phyloP scores from a whole-genome alignment of 2,113 vertebrate genomes.

The Tyto alba region DNA sequence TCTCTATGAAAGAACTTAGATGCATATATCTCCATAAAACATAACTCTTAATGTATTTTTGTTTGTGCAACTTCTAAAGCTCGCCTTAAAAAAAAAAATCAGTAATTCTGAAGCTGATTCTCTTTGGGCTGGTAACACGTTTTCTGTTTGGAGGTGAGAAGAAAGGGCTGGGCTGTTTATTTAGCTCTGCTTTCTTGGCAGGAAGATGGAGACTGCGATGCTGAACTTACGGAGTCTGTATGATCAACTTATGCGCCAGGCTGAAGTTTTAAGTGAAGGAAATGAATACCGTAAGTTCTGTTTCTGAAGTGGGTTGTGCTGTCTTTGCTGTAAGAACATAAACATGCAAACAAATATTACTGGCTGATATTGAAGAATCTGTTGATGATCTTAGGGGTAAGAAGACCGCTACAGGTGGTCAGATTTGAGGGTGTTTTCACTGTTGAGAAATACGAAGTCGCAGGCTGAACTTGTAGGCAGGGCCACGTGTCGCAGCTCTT shows the following conservation, averaged over 20 bases:
- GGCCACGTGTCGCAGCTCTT: accelerated
- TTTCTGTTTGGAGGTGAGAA: neutral
- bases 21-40: neutral
- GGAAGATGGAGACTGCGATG: constrained; percentile 80
- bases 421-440: neutral
- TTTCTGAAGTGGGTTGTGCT: neutral
- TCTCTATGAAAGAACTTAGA: neutral
- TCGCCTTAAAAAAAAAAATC: neutral
- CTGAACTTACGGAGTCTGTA: constrained; percentile 78
- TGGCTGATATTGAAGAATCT: no score
- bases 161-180: neutral
- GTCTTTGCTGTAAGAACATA: neutral
- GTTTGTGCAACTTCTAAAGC: neutral
- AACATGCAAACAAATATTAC: neutral
- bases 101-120: neutral
- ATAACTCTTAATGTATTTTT: neutral
- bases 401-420: neutral
- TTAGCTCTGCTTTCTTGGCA: constrained; percentile 60
- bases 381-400: neutral
- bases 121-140: neutral
- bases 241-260: constrained; percentile 79
- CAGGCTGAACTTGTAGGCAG: neutral
- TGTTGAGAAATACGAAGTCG: accelerated
- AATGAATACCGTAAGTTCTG: constrained; percentile 86
- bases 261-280: constrained; percentile 85